A percentile compares a stretch with the other conserved stretches of the same genome.
phyloP scores from a whole-genome alignment of 2,797 vertebrate genomes.

The Corythornis leucogaster region DNA sequence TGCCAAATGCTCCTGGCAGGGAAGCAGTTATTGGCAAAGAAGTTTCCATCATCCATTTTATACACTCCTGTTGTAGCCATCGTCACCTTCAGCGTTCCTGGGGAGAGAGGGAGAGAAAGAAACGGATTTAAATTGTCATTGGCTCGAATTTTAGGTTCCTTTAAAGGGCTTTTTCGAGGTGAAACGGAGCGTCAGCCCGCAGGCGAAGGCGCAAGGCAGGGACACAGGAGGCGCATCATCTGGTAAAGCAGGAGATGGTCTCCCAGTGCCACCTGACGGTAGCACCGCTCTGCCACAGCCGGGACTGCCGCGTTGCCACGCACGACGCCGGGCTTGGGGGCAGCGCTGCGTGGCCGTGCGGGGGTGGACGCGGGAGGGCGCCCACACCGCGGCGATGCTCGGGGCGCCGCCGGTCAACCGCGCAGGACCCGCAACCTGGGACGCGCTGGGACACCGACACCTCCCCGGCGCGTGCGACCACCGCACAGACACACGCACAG shows the following conservation, averaged over 20 bases:
- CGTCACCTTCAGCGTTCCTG: not conserved
- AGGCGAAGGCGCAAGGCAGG: not conserved
- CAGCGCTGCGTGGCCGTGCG: not conserved
- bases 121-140: not conserved
- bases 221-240: not conserved
- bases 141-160: not conserved
- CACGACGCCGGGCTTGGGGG: not conserved
- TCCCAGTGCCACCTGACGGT: not conserved
- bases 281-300: not conserved
- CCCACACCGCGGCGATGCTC: too few species aligned
- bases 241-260: not conserved
- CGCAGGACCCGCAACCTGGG: too few species aligned
- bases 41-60: constrained; percentile 48
- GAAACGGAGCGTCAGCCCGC: not conserved
- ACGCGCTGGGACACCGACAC: not conserved
- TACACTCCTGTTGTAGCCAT: constrained; percentile 20
- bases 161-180: not conserved
- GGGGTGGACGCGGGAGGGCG: not conserved
- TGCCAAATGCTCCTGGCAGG: constrained; percentile 68
- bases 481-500: too few species aligned
- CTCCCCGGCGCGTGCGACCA: too few species aligned
- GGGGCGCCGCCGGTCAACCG: too few species aligned
- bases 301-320: not conserved
- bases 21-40: constrained; percentile 63
- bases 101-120: not conserved